Evolutionary conservation across 35 echinoderm and acorn worm genomes (phyloP).

Genomic region (Diadema setosum): DNA sequence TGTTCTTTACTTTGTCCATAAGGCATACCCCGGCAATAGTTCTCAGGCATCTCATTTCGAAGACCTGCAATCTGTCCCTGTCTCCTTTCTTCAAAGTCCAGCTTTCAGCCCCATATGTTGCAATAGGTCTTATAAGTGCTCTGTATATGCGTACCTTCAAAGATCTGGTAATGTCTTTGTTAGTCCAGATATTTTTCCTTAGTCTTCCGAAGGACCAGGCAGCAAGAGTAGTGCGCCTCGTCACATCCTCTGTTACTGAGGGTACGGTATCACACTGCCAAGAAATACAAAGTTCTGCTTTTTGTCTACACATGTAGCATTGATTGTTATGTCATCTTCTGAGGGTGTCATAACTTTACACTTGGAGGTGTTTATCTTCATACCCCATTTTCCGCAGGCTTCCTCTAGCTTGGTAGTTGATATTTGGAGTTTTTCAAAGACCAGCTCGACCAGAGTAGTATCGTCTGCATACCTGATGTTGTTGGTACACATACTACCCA

Average conservation of each 20-base stretch:
- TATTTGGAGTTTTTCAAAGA: not conserved
- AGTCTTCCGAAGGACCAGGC: not conserved
- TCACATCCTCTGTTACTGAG: not conserved
- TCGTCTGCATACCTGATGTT: conserved; percentile 29
- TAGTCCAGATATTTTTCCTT: not conserved
- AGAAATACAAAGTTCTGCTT: not conserved
- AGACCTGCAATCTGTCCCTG: too few relatives aligned
- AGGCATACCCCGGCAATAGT: too few relatives aligned
- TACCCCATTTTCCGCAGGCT: not conserved
- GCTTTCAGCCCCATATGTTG: too few relatives aligned
- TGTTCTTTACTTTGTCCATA: too few relatives aligned
- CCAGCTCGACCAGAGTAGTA: conserved; percentile 1
- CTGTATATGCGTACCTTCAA: too few relatives aligned
- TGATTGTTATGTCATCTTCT: too few relatives aligned
- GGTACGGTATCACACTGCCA: not conserved
- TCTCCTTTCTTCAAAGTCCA: too few relatives aligned
- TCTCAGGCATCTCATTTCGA: too few relatives aligned
- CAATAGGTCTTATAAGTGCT: too few relatives aligned
- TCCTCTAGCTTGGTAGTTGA: not conserved
- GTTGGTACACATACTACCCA: not conserved
- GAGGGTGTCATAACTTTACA: not conserved
- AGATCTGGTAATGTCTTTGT: too few relatives aligned
- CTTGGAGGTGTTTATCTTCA: not conserved
- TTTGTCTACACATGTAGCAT: not conserved
- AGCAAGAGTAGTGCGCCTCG: not conserved